Evolutionary conservation across 2,113 vertebrate genomes (phyloP).

Genomic region (Anthoscopus minutus): DNA sequence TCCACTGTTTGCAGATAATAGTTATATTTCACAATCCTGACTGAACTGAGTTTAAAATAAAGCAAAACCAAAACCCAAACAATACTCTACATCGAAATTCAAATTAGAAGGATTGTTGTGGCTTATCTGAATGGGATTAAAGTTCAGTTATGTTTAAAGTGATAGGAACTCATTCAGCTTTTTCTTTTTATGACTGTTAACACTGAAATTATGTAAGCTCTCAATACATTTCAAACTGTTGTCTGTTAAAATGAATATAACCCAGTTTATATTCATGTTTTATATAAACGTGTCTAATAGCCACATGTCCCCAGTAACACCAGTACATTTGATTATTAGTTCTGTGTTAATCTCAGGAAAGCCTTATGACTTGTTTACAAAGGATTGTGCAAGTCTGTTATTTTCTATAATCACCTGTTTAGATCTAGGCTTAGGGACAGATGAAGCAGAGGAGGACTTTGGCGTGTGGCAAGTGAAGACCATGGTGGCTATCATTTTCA

Average conservation of each 20-base stretch:
- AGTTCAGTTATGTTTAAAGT: background rate
- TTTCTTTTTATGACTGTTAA: background rate
- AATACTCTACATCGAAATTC: background rate
- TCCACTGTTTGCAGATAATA: background rate
- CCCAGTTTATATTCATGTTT: background rate
- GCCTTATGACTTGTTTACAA: background rate
- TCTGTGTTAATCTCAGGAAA: background rate
- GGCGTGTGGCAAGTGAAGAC: constrained; percentile 86
- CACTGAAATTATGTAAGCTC: background rate
- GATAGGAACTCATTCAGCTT: background rate
- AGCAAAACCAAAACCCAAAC: background rate
- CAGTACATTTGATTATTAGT: background rate
- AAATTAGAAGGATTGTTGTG: background rate
- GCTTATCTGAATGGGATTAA: background rate
- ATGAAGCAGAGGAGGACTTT: constrained; percentile 78
- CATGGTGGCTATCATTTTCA: constrained; percentile 84
- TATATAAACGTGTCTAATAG: background rate
- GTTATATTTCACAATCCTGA: background rate
- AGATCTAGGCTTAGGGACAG: constrained; percentile 83
- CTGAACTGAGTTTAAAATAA: background rate
- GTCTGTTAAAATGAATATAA: background rate
- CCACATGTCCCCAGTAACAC: background rate
- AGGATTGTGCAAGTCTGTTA: background rate
- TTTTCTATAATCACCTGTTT: constrained; percentile 31
- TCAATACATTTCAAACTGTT: background rate